Evolutionary conservation across 1,140 invertebrate genomes (phyloP).

Genomic region (Tachypleus tridentatus): DNA sequence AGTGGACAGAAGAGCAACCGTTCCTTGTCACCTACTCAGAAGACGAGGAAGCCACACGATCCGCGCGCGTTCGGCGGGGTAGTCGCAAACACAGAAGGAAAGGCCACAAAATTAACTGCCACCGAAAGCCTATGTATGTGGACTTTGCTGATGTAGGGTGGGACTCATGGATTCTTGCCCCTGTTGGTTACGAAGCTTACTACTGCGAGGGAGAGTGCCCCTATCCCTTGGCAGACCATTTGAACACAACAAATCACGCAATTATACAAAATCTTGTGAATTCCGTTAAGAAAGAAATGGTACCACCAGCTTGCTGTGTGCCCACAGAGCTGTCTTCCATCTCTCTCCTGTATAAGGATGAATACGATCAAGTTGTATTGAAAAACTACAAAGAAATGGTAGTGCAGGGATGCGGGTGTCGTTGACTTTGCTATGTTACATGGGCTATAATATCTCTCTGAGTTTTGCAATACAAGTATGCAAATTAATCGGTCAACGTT

Average conservation of each 20-base stretch:
- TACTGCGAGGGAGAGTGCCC: constrained; percentile 91
- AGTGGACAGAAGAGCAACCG: constrained; percentile 35
- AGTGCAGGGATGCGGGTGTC: constrained; percentile 86
- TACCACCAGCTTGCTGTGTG: constrained; percentile 86
- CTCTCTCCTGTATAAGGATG: constrained; percentile 88
- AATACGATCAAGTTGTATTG: constrained; percentile 81
- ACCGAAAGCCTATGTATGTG: constrained; percentile 75
- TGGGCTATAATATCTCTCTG: no score
- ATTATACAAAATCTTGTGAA: constrained; percentile 95
- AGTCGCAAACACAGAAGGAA: constrained; percentile 28
- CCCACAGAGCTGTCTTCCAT: constrained; percentile 78
- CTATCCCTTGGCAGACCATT: constrained; percentile 79
- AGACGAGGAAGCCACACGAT: background rate
- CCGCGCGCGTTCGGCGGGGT: constrained; percentile 25
- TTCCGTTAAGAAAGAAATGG: constrained; percentile 70
- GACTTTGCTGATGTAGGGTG: constrained; percentile 94
- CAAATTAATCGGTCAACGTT: no score
- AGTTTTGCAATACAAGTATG: no score
- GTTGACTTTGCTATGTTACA: constrained; percentile 36
- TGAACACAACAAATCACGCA: constrained; percentile 96
- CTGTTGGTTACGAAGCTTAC: constrained; percentile 86
- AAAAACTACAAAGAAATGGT: constrained; percentile 97
- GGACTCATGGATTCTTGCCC: constrained; percentile 99
- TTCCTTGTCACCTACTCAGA: constrained; percentile 59
- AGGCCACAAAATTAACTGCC: constrained; percentile 51